Evolutionary conservation across 1,140 invertebrate genomes (phyloP), one percentile per base, ranked within the genome.

Genomic region (Brachystomella parvula): DNA sequence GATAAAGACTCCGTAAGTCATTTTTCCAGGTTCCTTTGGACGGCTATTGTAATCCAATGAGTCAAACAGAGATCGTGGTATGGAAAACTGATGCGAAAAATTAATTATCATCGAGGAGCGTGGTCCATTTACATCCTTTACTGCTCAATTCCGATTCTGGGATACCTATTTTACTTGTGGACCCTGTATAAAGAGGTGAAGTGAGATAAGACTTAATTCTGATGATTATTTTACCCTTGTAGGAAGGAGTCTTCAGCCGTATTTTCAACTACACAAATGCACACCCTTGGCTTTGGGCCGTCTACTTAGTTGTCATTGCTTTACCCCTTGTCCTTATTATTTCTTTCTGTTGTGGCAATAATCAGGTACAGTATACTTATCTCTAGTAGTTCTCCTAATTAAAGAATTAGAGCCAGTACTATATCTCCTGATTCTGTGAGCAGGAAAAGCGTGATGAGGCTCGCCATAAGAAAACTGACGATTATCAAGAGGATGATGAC

Each of bases 191-290:
- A 75, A 73, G 76, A 65, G 75, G 76, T 64, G 78, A 70, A 17
- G 77, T 69, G 21, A 47, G 75, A 47, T 64, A 75, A 64, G 59
- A 62, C 63, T 30, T 77, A 69, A 32, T 74, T 74, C 29, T 64
- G 29, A 53, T 58, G 35, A 53, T 64, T 74, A 75, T 77, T 68
- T 78, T 24, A 9, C 26, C 66, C 73, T 77, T 79, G 72, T 84
- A 94, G 90, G 89, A 89, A 75, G 89, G 87, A 75, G 78, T 91
- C 73, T 82, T 94, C 75, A 85, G 87, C 76, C 86, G 88, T 69
- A 78, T 92, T 64, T 81, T 92, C 70, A 85, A 87, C 76, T 89
- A 88, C 72, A 90, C 90, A 65, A 88, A 90, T 73, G 87, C 91
- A 64, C 84, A 92, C 76, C 94, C 95, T 32, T 94, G 92, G 88